Evolutionary conservation across 2,113 vertebrate species (phyloP), one percentile per base, ranked within the genome.

Genomic region (Apodemus sylvaticus): DNA sequence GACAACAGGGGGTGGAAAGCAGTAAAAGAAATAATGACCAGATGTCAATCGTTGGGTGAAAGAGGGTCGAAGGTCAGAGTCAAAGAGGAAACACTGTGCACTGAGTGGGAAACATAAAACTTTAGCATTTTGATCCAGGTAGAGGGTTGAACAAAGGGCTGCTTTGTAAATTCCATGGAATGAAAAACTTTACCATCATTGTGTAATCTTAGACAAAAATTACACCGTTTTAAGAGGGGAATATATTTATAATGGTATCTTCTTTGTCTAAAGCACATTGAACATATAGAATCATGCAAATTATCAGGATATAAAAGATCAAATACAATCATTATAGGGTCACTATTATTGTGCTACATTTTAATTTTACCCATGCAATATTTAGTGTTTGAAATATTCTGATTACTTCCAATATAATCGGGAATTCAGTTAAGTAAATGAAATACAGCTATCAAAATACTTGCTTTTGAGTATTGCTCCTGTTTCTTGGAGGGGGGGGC

Each of bases 1-100:
- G 99, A 99, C 99, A 99, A 99, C 99, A 99, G 98, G 99, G 99
- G 99, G 99, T 99, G 99, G 99, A 99, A 99, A 99, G 99, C 99
- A 99, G 99, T 99, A 99, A 99, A 99, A 99, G 99, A 99, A 99
- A 99, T 99, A 99, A 99, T 98, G 98, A 99, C 99, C 99, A 98
- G 98, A 99, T 98, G 99, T 99, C 99, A 99, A 99, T 98, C 98
- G 98, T 98, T 98, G 98, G 98, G 98, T 98, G 98, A 99, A 98
- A 99, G 98, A 99, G 98, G 99, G 98, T 99, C 98, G 99, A 98
- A 99, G 98, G 98, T 98, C 98, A 99, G 98, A 98, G 98, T 98
- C 98, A 98, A 98, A 98, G 98, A 99, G 99, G 98, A 99, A 99
- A 98, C 97, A 98, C 96, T 98, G 98, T 97, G 98, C 95, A 97